phyloP scores from a whole-genome alignment of 2,888 invertebrate species.

The Meiosimyza platycephala region DNA sequence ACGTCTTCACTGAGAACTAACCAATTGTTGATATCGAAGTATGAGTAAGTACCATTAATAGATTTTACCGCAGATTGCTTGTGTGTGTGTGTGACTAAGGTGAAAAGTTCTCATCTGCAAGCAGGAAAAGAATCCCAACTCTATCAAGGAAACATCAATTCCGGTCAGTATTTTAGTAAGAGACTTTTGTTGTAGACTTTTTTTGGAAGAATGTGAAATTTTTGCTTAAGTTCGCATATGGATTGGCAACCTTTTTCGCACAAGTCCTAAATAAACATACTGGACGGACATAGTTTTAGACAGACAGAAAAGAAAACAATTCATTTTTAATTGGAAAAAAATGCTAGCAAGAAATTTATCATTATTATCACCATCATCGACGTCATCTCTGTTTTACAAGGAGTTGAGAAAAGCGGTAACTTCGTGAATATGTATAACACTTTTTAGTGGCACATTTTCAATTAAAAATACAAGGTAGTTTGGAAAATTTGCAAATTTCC shows the following conservation, averaged over 20 bases:
- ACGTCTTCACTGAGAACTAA: background rate
- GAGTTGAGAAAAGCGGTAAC: background rate
- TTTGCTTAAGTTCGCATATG: constrained; percentile 34
- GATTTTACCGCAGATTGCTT: constrained; percentile 26
- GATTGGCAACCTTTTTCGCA: constrained; percentile 44
- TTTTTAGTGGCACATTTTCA: no score
- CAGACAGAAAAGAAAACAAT: constrained; percentile 63
- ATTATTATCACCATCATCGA: constrained; percentile 19
- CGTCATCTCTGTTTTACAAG: background rate
- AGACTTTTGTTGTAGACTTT: constrained; percentile 13
- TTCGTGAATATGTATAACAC: no score
- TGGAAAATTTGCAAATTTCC: no score
- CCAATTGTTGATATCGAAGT: background rate
- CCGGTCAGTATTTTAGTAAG: constrained; percentile 28
- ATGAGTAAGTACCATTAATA: constrained; percentile 13
- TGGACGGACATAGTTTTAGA: constrained; percentile 19
- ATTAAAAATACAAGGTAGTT: no score
- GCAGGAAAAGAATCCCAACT: constrained; percentile 10
- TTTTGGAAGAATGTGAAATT: background rate
- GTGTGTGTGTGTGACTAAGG: no score
- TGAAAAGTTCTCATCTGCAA: constrained; percentile 1
- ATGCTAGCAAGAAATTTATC: constrained; percentile 30
- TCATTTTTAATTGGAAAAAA: constrained; percentile 68
- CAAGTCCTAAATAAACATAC: constrained; percentile 48
- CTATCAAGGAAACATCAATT: constrained; percentile 1